Conservation (phyloP, 2,888 invertebrate genomes). For the Danaus chrysippus region DNA sequence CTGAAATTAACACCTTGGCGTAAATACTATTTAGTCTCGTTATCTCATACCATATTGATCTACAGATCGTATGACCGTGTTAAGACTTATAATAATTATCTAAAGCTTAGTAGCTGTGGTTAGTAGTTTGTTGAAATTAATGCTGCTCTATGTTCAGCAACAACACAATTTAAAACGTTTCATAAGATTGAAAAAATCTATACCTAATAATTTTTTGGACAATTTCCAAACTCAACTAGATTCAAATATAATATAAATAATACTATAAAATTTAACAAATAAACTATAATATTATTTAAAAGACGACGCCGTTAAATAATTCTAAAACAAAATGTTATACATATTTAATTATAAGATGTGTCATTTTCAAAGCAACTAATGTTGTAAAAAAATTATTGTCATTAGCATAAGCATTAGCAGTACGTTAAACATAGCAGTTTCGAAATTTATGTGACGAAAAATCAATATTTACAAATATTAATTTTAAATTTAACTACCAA, state of each 20-base stretch:
- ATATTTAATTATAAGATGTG: constrained; percentile 4
- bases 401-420: constrained; percentile 62
- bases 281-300: too few relatives aligned
- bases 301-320: too few relatives aligned
- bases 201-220: too few relatives aligned
- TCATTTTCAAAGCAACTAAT: constrained; percentile 2
- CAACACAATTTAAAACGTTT: constrained; percentile 17
- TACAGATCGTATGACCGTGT: constrained; percentile 26
- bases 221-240: too few relatives aligned
- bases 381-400: constrained; percentile 52
- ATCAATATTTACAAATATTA: constrained; percentile 50
- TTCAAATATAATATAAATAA: too few relatives aligned
- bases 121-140: background rate
- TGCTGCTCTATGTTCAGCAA: constrained; percentile 10
- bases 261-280: too few relatives aligned
- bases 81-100: constrained; percentile 29
- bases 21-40: constrained; percentile 73
- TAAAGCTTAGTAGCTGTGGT: background rate
- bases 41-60: constrained; percentile 59
- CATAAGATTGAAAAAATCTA: too few relatives aligned
- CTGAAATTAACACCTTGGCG: constrained; percentile 78
- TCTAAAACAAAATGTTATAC: background rate
- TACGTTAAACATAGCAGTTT: constrained; percentile 61
- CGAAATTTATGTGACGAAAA: constrained; percentile 36
- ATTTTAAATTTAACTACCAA: constrained; percentile 30